phyloP scores from a whole-genome alignment of 2,888 invertebrate genomes.

The Blastobasis adustella region DNA sequence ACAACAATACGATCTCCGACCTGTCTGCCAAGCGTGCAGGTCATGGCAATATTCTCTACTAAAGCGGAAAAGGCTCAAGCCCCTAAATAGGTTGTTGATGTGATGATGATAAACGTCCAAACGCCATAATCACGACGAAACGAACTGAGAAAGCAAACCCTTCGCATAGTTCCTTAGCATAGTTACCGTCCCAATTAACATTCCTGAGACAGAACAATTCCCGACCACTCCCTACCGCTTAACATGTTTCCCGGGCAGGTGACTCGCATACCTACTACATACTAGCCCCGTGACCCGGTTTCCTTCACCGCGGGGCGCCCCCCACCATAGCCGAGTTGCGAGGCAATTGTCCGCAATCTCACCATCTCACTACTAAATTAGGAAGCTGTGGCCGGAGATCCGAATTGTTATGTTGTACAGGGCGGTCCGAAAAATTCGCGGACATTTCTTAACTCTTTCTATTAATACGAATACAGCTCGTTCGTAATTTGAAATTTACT shows the following conservation, averaged over 20 bases:
- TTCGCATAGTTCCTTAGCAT: not conserved
- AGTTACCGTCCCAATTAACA: conserved; percentile 9
- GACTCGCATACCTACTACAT: conserved; percentile 25
- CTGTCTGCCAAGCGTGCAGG: too few relatives aligned
- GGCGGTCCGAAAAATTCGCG: too few relatives aligned
- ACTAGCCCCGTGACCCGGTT: conserved; percentile 54
- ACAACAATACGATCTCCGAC: too few relatives aligned
- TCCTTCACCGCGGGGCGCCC: conserved; percentile 32
- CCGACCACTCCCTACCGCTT: conserved; percentile 6
- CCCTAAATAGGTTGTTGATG: too few relatives aligned
- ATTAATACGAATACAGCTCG: too few relatives aligned
- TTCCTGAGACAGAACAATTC: conserved; percentile 4
- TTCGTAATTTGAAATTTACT: too few relatives aligned
- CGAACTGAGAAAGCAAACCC: too few relatives aligned
- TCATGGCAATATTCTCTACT: too few relatives aligned
- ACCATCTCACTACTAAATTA: conserved; percentile 50
- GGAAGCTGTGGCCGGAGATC: conserved; percentile 38
- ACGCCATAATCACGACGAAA: too few relatives aligned
- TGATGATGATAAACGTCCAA: too few relatives aligned
- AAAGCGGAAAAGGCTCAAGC: too few relatives aligned
- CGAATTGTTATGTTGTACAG: not conserved
- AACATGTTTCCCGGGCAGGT: not conserved
- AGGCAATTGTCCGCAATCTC: conserved; percentile 53
- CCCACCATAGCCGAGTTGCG: conserved; percentile 24
- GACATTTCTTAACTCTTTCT: too few relatives aligned